phyloP scores from a whole-genome alignment of 2,797 vertebrate species.

The Enteromius anoplus region DNA sequence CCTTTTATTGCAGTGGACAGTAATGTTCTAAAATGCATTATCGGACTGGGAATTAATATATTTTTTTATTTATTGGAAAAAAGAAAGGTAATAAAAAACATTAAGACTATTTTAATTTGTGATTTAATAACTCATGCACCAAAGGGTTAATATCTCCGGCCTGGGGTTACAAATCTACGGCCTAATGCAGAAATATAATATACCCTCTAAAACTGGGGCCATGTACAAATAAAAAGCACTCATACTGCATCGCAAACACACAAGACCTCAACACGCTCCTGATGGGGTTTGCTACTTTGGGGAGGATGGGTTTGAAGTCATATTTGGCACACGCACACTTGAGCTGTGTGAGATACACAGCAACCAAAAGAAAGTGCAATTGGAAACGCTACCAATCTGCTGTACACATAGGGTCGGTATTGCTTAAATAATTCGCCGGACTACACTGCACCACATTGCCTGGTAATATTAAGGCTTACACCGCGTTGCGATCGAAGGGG shows the following conservation, averaged over 20 bases:
- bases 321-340: constrained; percentile 52
- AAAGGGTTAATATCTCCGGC: constrained; percentile 32
- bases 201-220: constrained; percentile 4
- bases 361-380: constrained; percentile 44
- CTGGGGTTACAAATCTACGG: constrained; percentile 14
- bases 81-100: constrained; percentile 11
- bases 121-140: constrained; percentile 30
- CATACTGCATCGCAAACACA: neutral
- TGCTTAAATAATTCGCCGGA: constrained; percentile 53
- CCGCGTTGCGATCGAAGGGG: constrained; percentile 33
- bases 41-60: neutral
- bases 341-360: constrained; percentile 37
- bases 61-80: neutral
- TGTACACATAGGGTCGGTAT: constrained; percentile 55
- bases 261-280: neutral
- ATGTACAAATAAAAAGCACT: constrained; percentile 6
- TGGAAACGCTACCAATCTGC: constrained; percentile 47
- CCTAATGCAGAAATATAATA: constrained; percentile 24
- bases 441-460: constrained; percentile 38
- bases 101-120: constrained; percentile 6
- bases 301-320: constrained; percentile 36
- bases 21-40: neutral
- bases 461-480: constrained; percentile 40
- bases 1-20: constrained; percentile 16
- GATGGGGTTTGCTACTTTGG: constrained; percentile 5